These are phyloP conservation scores for Lordiphosa collinella DNA, from an alignment of 1,140 invertebrate species.

Conservation along the genomic window DNA sequence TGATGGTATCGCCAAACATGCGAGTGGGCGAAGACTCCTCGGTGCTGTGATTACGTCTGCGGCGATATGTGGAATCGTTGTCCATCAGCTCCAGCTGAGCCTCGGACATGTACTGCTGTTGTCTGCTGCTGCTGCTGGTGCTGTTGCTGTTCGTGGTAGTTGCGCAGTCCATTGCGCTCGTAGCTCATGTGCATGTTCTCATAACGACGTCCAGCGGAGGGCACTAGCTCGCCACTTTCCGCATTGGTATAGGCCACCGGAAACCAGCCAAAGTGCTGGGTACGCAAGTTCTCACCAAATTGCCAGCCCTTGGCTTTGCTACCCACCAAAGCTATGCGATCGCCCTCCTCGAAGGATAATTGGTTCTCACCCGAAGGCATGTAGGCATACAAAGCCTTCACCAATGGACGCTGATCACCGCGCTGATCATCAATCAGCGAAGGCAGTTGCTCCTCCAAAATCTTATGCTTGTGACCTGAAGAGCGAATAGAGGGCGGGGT, in stretches of 20 bases:
- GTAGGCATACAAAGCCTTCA: conserved; percentile 93
- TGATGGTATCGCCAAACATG: conserved; percentile 81
- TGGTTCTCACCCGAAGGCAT: conserved; percentile 94
- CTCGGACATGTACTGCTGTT: conserved; percentile 60
- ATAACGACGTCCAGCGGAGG: conserved; percentile 34
- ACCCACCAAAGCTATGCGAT: conserved; percentile 92
- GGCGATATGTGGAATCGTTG: conserved; percentile 61
- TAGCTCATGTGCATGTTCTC: conserved; percentile 54
- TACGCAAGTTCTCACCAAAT: conserved; percentile 94
- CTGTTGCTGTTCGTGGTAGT: conserved; percentile 52
- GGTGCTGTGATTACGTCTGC: conserved; percentile 68
- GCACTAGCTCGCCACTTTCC: conserved; percentile 36
- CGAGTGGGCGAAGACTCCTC: conserved; percentile 82
- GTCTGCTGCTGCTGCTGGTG: conserved; percentile 49
- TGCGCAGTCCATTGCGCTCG: conserved; percentile 44
- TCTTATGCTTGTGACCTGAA: conserved; percentile 65
- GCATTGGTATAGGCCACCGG: conserved; percentile 94
- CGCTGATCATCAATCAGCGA: conserved; percentile 39
- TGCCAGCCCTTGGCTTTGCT: conserved; percentile 97
- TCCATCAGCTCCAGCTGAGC: conserved; percentile 67
- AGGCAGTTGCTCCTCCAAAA: conserved; percentile 53
- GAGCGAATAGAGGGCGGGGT: not conserved
- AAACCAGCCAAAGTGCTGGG: conserved; percentile 95
- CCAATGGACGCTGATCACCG: conserved; percentile 81
- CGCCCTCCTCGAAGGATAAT: conserved; percentile 94